A percentile compares a stretch with the other conserved stretches of the same genome.
Evolutionary conservation across 2,113 vertebrate genomes (phyloP).

Genomic region (Phyllostomus hastatus): DNA sequence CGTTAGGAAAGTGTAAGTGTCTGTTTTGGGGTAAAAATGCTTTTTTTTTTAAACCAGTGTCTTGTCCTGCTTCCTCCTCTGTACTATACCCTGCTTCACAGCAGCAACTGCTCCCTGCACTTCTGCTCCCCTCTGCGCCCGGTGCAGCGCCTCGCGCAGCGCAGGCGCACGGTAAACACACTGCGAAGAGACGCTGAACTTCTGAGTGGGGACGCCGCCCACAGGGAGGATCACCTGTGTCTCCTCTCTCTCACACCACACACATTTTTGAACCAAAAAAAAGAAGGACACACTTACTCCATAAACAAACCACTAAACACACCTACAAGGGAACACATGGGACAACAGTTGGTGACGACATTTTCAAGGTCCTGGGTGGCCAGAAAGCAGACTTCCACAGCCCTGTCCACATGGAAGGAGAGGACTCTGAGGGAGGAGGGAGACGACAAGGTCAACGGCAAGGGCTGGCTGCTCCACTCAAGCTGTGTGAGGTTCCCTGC

Average conservation of each 20-base stretch:
- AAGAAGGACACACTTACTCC: background rate
- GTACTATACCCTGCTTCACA: background rate
- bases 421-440: background rate
- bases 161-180: background rate
- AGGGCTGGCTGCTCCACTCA: background rate
- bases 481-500: background rate
- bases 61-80: background rate
- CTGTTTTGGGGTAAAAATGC: background rate
- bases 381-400: conserved; percentile 12
- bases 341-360: background rate
- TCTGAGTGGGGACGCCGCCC: background rate
- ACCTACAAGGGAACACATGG: background rate
- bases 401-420: background rate
- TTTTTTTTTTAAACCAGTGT: no score
- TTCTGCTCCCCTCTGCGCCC: background rate
- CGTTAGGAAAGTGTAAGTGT: background rate
- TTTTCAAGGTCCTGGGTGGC: background rate
- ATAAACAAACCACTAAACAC: conserved; percentile 1
- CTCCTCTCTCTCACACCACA: background rate
- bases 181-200: background rate
- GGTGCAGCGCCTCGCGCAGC: accelerated
- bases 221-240: background rate
- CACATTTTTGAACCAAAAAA: background rate
- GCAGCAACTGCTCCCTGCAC: background rate
- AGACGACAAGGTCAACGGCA: background rate